These are phyloP conservation scores for Microchrysa polita DNA, from an alignment of 2,888 invertebrate species.

Conservation along the genomic window DNA sequence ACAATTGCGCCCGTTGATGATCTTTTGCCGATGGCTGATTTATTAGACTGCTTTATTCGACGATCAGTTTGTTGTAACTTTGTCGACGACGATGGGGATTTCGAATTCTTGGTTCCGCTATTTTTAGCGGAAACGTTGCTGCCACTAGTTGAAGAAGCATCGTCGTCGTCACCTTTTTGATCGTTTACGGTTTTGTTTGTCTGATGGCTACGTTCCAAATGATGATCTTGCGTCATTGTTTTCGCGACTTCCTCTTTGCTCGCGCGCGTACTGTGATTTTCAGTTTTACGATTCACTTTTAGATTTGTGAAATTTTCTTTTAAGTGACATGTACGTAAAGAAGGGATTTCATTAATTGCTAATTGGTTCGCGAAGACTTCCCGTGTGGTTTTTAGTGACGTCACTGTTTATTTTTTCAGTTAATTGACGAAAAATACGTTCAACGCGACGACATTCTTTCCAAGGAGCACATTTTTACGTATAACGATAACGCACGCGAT, in stretches of 20 bases:
- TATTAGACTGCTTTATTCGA: slow-evolving; percentile 30
- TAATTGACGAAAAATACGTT: slow-evolving; percentile 1
- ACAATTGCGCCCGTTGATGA: slow-evolving; percentile 9
- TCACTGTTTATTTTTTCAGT: background rate
- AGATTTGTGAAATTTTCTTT: too few relatives aligned
- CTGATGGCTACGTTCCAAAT: slow-evolving; percentile 47
- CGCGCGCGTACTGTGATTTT: slow-evolving; percentile 11
- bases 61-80: slow-evolving; percentile 28
- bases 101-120: slow-evolving; percentile 34
- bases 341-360: background rate
- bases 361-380: background rate
- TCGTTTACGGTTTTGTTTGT: slow-evolving; percentile 47
- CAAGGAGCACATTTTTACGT: background rate
- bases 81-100: background rate
- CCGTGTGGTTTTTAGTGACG: background rate
- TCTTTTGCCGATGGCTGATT: slow-evolving; percentile 25
- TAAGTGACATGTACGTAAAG: background rate
- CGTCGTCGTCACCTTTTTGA: slow-evolving; percentile 46
- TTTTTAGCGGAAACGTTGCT: slow-evolving; percentile 43
- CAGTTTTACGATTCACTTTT: too few relatives aligned
- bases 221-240: slow-evolving; percentile 48
- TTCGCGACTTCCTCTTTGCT: slow-evolving; percentile 36
- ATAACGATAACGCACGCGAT: slow-evolving; percentile 43
- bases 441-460: slow-evolving; percentile 23
- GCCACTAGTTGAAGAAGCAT: slow-evolving; percentile 13